A percentile compares a stretch with the other conserved stretches of the same genome.
phyloP scores from a whole-genome alignment of 2,888 invertebrate genomes.

The Heteromurus nitidus region DNA sequence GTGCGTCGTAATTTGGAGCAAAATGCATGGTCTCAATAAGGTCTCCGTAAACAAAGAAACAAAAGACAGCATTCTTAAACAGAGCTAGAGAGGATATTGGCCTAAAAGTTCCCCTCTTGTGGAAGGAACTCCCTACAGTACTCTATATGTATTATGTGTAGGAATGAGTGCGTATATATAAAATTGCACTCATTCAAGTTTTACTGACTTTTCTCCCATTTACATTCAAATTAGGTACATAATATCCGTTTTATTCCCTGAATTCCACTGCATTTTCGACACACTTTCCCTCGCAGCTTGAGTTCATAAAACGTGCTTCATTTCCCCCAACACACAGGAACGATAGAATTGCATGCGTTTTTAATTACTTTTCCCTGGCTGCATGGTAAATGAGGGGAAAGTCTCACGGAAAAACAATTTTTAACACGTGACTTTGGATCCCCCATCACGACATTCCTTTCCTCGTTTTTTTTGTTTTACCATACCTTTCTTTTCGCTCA shows the following conservation, averaged over 20 bases:
- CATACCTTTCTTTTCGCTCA: background rate
- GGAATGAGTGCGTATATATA: too few relatives aligned
- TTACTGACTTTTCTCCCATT: background rate
- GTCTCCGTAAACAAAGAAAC: too few relatives aligned
- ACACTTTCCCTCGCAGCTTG: background rate
- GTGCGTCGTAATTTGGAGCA: too few relatives aligned
- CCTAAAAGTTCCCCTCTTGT: too few relatives aligned
- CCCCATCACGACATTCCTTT: background rate
- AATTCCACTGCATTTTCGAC: background rate
- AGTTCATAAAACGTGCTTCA: background rate
- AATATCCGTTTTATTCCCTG: background rate
- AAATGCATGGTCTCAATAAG: too few relatives aligned
- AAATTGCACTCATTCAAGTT: too few relatives aligned
- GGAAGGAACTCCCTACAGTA: too few relatives aligned
- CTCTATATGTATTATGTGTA: too few relatives aligned
- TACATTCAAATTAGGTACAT: background rate
- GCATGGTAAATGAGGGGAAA: background rate
- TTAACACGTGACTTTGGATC: background rate
- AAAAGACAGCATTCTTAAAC: too few relatives aligned
- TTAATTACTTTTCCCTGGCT: conserved; percentile 2
- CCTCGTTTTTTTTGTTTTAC: background rate
- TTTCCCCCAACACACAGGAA: background rate
- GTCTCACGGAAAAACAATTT: background rate
- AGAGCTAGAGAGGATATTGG: too few relatives aligned
- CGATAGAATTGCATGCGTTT: background rate